These are phyloP conservation scores for Pteropus rufus DNA, from an alignment of 2,797 vertebrate species.

Conservation along the genomic window DNA sequence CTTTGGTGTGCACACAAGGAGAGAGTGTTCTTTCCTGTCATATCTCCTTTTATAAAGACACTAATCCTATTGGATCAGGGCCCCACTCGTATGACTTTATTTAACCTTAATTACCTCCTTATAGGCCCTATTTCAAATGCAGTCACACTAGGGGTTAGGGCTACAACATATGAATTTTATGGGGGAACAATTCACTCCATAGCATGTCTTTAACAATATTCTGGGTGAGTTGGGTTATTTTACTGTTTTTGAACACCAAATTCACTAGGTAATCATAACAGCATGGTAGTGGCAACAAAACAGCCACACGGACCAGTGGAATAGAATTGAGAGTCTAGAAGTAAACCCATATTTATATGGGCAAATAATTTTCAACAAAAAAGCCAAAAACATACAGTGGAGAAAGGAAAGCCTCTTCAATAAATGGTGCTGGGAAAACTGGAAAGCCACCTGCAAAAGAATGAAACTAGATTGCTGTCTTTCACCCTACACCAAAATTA, in stretches of 20 bases:
- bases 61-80: background rate
- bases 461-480: no score
- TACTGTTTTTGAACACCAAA: background rate
- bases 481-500: no score
- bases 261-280: no score
- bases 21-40: background rate
- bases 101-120: background rate
- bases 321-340: no score
- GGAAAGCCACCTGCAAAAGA: no score
- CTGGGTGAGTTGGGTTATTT: background rate
- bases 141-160: background rate
- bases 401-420: no score
- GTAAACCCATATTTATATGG: no score
- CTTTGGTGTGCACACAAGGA: background rate
- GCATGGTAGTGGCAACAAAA: no score
- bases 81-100: background rate
- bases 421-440: no score
- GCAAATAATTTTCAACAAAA: no score
- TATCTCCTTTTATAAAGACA: background rate
- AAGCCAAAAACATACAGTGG: no score
- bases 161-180: background rate
- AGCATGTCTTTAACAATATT: background rate
- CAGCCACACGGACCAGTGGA: no score
- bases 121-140: background rate
- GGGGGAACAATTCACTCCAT: background rate